Base-by-base conservation (phyloP, 2,113 vertebrate genomes). In the Odontophorus gujanensis region DNA sequence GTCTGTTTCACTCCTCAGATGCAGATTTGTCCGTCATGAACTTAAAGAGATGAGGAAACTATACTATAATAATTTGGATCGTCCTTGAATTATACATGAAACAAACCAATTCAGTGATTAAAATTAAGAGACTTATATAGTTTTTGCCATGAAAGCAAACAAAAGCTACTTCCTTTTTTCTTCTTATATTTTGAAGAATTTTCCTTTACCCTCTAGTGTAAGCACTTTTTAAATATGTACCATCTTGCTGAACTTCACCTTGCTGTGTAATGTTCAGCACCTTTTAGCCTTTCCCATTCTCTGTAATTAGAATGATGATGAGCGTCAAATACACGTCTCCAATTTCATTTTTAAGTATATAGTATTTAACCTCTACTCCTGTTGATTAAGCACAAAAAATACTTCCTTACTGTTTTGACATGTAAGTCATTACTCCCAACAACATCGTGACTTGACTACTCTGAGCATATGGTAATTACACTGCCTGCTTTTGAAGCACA, bases 321-420 rank as follows among this genome's bases (percentile, higher is more conserved):
- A 75, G 48, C 62, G 66, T 78, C 21, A 73, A 18, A 84, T 81
- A 74, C 83, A 66, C 47, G 40, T 87, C 34, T 91, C 38, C 14
- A 1, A 50, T 92, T 22, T 73, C 24, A 24, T 47, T 93, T 79
- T 69, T 58, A 62, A 78, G 15, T 50, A 26, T 28, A 15, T 13
- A 50, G 6, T 65, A 61, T 90, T 93, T 90, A 87, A 83, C 71
- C 59, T 95, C 43, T 24, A 32, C 14, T 85, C 66, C 12, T 86
- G 22, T 86, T 88, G 68, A 77, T 85, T 83, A 73, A 81, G 45
- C 32, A 6, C 89, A 40, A 85, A 91, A 85, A 91, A 58, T n/a
- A 15, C 28, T 47, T 82, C 77, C 87, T 89, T 61, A 32, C 13
- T 68, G 24, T 91, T 94, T 87, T 71, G 58, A 43, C 74, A 79